A percentile compares a stretch with the other conserved stretches of the same genome.
Evolutionary conservation across 2,113 vertebrate species (phyloP).

Genomic region (Dendropsophus ebraccatus): DNA sequence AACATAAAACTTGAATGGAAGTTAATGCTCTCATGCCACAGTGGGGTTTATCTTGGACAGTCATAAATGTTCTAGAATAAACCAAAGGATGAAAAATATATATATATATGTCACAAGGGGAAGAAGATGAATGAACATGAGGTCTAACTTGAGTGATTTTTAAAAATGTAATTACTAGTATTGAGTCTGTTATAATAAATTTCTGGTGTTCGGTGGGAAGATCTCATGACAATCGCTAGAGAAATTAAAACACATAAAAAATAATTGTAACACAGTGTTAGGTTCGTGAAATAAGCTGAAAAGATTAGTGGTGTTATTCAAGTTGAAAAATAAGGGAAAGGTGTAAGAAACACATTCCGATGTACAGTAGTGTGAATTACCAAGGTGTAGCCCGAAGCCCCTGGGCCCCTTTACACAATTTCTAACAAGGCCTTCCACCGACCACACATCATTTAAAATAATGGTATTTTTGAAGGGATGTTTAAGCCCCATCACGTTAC

Average conservation of each 20-base stretch:
- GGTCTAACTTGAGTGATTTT: neutral
- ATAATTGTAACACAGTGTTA: neutral
- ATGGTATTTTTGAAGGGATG: no score
- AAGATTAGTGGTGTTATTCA: neutral
- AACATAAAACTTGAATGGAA: slow-evolving; percentile 39
- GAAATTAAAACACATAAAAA: neutral
- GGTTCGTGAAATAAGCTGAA: slow-evolving; percentile 16
- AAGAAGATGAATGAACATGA: slow-evolving; percentile 30
- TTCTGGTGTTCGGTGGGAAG: neutral
- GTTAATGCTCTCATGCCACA: neutral
- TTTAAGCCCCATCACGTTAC: no score
- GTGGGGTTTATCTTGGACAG: slow-evolving; percentile 37
- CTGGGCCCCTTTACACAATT: no score
- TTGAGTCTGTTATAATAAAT: slow-evolving; percentile 13
- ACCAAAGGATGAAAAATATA: slow-evolving; percentile 18
- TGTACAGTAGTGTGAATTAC: no score
- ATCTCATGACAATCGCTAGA: slow-evolving; percentile 15
- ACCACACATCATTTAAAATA: no score
- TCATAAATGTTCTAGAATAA: slow-evolving; percentile 9
- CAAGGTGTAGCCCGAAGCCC: neutral
- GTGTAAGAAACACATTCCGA: neutral
- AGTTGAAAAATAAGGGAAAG: neutral
- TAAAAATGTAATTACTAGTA: slow-evolving; percentile 8
- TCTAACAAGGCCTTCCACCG: no score
- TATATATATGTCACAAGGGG: neutral